These are phyloP conservation scores for Tragelaphus imberbis DNA, from an alignment of 2,113 vertebrate genomes.

Conservation along the genomic window DNA sequence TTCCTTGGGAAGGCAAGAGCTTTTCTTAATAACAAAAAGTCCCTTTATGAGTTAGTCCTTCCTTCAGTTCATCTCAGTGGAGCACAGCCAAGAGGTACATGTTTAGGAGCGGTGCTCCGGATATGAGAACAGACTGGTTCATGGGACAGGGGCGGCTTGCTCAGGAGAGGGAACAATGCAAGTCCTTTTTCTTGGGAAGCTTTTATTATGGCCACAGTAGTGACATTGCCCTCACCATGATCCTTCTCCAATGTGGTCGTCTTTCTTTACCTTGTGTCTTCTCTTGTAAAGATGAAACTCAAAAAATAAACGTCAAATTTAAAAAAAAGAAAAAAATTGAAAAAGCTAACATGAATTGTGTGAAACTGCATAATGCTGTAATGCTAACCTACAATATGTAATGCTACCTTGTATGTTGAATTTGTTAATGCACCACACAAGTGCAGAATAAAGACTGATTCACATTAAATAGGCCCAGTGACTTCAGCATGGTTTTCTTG, in stretches of 20 bases:
- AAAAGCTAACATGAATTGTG: conserved; percentile 76
- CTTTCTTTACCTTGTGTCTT: conserved; percentile 83
- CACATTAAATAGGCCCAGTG: conserved; percentile 67
- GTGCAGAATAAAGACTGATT: conserved; percentile 91
- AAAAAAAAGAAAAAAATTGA: conserved; percentile 51
- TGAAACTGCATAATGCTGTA: conserved; percentile 82
- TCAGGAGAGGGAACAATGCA: conserved; percentile 19
- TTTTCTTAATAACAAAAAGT: conserved; percentile 18
- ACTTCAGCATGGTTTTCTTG: background rate
- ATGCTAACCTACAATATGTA: conserved; percentile 83
- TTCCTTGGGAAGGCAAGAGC: conserved; percentile 41
- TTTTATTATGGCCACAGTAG: conserved; percentile 45
- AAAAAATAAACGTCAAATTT: conserved; percentile 76
- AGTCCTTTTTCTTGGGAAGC: conserved; percentile 42
- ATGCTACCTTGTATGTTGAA: conserved; percentile 89
- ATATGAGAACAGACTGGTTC: conserved; percentile 50
- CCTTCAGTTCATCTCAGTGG: conserved; percentile 31
- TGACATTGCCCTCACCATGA: conserved; percentile 73
- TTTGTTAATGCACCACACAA: conserved; percentile 85
- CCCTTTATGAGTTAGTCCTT: background rate
- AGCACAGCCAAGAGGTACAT: background rate
- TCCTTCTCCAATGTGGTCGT: conserved; percentile 73
- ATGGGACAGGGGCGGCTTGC: conserved; percentile 42
- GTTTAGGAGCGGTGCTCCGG: conserved; percentile 54
- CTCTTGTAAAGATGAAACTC: conserved; percentile 81